Percentiles rank a stretch among this genome's conserved stretches.
Evolutionary conservation across 2,113 vertebrate species (phyloP).

Genomic region (Eulacestoma nigropectus): DNA sequence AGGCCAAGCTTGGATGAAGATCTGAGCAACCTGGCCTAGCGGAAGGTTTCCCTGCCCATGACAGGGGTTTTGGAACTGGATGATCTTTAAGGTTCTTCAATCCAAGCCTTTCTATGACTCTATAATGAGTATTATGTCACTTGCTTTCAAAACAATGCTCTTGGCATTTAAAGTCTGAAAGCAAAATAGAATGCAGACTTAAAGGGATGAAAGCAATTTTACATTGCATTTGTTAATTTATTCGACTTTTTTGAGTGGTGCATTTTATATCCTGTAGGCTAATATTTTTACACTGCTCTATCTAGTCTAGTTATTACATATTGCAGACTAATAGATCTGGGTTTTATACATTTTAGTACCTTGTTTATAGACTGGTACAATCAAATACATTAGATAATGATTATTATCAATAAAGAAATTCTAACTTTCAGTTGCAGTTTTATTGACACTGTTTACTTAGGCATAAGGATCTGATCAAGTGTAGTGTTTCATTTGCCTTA

Average conservation of each 20-base stretch:
- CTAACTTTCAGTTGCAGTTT: neutral
- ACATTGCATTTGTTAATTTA: neutral
- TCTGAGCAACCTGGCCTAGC: neutral
- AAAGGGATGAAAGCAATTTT: neutral
- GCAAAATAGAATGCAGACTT: neutral
- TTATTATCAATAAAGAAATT: neutral
- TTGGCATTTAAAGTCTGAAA: conserved; percentile 6
- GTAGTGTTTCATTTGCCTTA: neutral
- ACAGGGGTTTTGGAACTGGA: neutral
- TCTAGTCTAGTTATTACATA: neutral
- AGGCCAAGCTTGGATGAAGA: neutral
- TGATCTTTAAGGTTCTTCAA: neutral
- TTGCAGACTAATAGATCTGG: neutral
- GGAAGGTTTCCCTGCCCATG: neutral
- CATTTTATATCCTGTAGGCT: neutral
- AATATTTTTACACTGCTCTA: neutral
- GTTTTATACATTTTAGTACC: neutral
- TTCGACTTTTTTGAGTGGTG: neutral
- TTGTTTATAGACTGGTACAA: neutral
- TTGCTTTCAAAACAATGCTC: neutral
- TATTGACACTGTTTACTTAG: neutral
- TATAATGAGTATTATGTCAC: neutral
- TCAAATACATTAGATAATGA: neutral
- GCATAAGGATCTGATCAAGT: neutral
- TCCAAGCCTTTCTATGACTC: neutral